Evolutionary conservation across 1,140 invertebrate species (phyloP), one percentile per base, ranked within the genome.

Genomic region (Cephus cinctus): DNA sequence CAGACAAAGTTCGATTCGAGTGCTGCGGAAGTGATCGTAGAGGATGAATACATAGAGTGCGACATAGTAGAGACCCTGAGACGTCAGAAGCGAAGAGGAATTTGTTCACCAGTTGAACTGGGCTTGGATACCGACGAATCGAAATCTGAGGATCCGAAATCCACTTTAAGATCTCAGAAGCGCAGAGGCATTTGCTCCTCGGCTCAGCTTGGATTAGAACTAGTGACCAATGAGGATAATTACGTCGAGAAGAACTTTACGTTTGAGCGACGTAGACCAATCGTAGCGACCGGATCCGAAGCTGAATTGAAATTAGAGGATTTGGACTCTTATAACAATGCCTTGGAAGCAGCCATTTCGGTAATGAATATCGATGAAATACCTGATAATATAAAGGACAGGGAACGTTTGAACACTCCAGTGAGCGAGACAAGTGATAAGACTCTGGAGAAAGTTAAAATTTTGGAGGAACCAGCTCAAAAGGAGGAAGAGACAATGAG

Each of bases 41-140:
- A 41, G 20, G 39, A 41, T 15, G 39, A 18, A 12, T 41, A 41
- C 18, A 20, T 41, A 14, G 39, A 41, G 18, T 41, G 39, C 18
- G 20, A 73, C 14, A 65, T 67, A 4, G 69, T 58, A 42, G 66
- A 67, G 5, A 52, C 54, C 19, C 51, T 77, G 9, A 75, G 76
- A 53, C 58, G 77, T 34, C 78, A 81, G 54, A 83, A 81, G 57
- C 74, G 80, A 2, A 61, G 79, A 35, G 80, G 77, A 3, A 80
- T 83, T 49, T 81, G 79, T 65, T 77, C 80, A 3, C 78, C 78
- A 3, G 67, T 76, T 40, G 75, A 75, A 48, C 51, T 79, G 16
- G 65, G 73, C 32, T 45, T 59, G 12, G 53, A 58, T 8, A 46
- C 42, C 15, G 38, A 36, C 8, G 43, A 63, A 12, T 6, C 49